Conservation (phyloP, 2,113 vertebrate genomes). For the Myanophis thanlyinensis region DNA sequence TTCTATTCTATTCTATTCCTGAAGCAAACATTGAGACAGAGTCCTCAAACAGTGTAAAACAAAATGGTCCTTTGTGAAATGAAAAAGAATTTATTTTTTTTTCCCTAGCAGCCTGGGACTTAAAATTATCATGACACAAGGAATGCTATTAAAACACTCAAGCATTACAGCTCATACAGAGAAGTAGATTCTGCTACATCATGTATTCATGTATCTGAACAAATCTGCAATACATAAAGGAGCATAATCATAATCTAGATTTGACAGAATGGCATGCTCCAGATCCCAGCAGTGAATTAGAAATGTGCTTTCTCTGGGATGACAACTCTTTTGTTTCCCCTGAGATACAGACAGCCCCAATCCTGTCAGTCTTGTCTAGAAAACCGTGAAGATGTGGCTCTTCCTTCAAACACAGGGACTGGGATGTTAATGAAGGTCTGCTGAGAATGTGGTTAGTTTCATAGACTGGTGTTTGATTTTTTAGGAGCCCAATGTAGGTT, state of each 20-base stretch:
- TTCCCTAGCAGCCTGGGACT: not conserved
- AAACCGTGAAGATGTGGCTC: not conserved
- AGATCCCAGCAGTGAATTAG: not conserved
- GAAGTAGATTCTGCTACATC: not conserved
- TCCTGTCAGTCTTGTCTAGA: not conserved
- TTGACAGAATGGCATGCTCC: not conserved
- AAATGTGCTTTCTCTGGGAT: not conserved
- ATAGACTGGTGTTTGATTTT: not conserved
- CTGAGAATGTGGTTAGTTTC: too few species aligned
- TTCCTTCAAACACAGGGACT: not conserved
- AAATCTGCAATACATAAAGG: not conserved
- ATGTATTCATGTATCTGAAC: not conserved
- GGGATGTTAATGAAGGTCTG: not conserved
- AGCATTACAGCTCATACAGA: not conserved
- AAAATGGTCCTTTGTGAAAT: not conserved
- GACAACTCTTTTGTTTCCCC: not conserved
- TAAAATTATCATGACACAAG: not conserved
- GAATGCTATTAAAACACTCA: not conserved
- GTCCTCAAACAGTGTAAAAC: not conserved
- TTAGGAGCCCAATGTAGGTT: not conserved
- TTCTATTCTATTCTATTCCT: too few species aligned
- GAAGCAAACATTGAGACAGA: not conserved
- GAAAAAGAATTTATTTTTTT: not conserved
- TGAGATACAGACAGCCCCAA: not conserved
- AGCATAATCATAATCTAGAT: not conserved